Conservation (phyloP, 1,140 invertebrate genomes). For the Drosophila nannoptera region DNA sequence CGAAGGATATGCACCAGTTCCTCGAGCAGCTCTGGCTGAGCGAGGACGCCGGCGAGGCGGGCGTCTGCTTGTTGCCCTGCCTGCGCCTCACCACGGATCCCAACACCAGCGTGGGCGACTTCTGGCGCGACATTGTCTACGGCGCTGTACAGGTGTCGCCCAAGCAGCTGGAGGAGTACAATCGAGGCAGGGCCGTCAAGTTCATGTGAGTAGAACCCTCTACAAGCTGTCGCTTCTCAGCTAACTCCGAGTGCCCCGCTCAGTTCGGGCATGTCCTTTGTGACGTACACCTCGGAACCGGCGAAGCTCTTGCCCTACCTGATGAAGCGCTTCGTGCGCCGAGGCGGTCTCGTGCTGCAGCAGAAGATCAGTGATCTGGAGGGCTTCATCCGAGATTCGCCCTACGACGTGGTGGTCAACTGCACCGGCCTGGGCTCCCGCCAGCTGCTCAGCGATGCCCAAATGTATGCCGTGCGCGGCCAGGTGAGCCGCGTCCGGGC, state of each 20-base stretch:
- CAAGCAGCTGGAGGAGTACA: constrained; percentile 80
- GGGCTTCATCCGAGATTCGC: constrained; percentile 79
- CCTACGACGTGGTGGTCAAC: constrained; percentile 86
- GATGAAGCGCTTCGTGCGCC: constrained; percentile 81
- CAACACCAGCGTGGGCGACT: constrained; percentile 51
- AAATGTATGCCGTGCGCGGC: constrained; percentile 84
- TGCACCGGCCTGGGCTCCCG: constrained; percentile 84
- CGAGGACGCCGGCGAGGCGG: constrained; percentile 81
- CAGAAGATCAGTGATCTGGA: constrained; percentile 81
- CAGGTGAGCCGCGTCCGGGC: constrained; percentile 85
- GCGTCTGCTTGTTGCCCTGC: constrained; percentile 83
- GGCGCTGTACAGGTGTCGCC: constrained; percentile 80
- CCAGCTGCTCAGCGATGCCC: constrained; percentile 82
- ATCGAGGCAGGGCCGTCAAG: constrained; percentile 77
- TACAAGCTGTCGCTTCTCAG: background rate
- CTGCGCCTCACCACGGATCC: constrained; percentile 79
- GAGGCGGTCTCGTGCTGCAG: constrained; percentile 81
- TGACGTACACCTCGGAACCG: constrained; percentile 83
- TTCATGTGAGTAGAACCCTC: constrained; percentile 80
- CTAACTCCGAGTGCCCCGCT: background rate
- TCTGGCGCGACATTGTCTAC: constrained; percentile 82
- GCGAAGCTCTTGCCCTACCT: constrained; percentile 82
- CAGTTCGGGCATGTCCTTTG: constrained; percentile 82
- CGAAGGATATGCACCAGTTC: constrained; percentile 82
- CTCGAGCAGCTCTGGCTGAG: constrained; percentile 83